phyloP scores from a whole-genome alignment of 2,113 vertebrate genomes.

The Rhineura floridana region DNA sequence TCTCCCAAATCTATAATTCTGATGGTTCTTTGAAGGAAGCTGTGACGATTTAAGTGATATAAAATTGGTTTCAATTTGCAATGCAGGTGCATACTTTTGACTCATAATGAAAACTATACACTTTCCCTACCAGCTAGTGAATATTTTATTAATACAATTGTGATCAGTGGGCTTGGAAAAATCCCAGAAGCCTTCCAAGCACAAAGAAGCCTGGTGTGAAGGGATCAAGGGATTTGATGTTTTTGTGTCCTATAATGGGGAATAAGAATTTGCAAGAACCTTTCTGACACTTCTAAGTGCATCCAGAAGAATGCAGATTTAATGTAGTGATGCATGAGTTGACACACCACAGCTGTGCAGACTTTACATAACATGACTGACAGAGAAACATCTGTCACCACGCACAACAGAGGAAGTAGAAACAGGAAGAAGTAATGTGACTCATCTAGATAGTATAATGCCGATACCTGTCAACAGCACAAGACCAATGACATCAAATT shows the following conservation, averaged over 20 bases:
- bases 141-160: not conserved
- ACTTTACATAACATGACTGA: not conserved
- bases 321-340: not conserved
- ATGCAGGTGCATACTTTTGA: not conserved
- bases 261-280: not conserved
- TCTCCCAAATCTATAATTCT: not conserved
- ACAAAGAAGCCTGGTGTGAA: not conserved
- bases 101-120: not conserved
- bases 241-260: not conserved
- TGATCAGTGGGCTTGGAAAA: not conserved
- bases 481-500: constrained; percentile 9
- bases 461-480: constrained; percentile 37
- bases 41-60: not conserved
- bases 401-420: not conserved
- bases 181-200: not conserved
- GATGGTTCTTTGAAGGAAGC: not conserved
- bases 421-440: constrained; percentile 58
- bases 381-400: not conserved
- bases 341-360: not conserved
- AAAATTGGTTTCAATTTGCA: not conserved
- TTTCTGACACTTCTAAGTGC: not conserved
- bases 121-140: not conserved
- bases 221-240: not conserved
- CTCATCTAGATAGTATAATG: constrained; percentile 37
- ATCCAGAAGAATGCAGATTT: not conserved